Percentiles rank a stretch among this genome's conserved stretches.
Conservation (phyloP, 2,113 vertebrate genomes). For the Parus major region DNA sequence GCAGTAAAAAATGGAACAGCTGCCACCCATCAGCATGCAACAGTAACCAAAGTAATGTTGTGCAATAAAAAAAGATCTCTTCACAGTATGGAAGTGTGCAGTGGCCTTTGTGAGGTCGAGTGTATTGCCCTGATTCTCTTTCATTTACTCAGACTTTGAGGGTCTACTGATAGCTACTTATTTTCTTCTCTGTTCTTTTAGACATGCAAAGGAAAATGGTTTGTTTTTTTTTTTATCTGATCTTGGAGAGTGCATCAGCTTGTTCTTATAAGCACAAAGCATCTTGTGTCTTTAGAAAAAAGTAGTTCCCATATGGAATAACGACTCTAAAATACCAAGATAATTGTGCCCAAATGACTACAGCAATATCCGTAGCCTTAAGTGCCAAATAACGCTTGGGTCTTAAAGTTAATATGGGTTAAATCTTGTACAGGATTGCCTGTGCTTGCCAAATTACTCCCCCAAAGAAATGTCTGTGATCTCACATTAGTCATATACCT, state of each 20-base stretch:
- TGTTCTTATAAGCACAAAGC: neutral
- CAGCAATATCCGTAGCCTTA: neutral
- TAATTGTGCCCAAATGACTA: slow-evolving; percentile 5
- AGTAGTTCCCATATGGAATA: neutral
- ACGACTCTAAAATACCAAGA: neutral
- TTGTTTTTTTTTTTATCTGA: neutral
- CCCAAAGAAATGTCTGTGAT: neutral
- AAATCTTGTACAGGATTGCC: neutral
- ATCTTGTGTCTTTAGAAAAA: neutral
- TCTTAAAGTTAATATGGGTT: neutral
- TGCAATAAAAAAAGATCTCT: neutral
- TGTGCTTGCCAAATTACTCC: neutral
- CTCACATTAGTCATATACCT: neutral
- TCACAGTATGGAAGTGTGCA: neutral
- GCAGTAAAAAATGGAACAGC: neutral
- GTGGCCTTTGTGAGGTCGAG: neutral
- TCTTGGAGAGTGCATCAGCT: neutral
- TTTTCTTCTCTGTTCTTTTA: neutral
- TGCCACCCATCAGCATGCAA: slow-evolving; percentile 10
- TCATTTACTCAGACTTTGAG: neutral
- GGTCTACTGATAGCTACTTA: neutral
- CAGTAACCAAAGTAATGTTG: neutral
- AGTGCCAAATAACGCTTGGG: neutral
- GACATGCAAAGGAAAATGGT: neutral
- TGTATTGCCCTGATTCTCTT: neutral